A percentile compares a stretch with the other conserved stretches of the same genome.
Conservation (phyloP, 1,140 invertebrate species). For the Monomorium pharaonis region DNA sequence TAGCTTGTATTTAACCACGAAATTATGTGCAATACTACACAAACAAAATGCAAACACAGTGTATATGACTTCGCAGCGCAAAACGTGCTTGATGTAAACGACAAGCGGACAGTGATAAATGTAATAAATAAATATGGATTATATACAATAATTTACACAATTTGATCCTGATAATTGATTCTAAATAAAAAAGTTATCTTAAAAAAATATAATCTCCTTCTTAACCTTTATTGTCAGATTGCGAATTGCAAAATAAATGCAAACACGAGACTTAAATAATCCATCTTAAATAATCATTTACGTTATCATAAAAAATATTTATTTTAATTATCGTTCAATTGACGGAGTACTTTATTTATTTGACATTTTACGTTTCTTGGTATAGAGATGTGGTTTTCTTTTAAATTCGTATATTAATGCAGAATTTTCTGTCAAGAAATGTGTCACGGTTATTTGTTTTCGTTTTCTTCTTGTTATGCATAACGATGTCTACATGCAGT, state of each 20-base stretch:
- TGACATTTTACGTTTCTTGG: not conserved
- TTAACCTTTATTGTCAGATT: too few species aligned
- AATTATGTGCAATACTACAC: slow-evolving; percentile 8
- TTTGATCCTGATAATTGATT: not conserved
- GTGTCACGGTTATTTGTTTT: not conserved
- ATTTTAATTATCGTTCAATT: not conserved
- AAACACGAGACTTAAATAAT: not conserved
- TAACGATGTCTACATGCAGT: not conserved
- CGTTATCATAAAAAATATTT: not conserved
- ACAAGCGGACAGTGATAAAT: slow-evolving; percentile 20
- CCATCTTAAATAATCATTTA: not conserved
- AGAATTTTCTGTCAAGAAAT: not conserved
- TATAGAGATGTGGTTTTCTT: not conserved
- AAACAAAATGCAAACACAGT: slow-evolving; percentile 20
- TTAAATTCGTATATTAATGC: not conserved
- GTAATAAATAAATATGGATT: not conserved
- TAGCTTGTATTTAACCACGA: slow-evolving; percentile 13
- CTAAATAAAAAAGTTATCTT: not conserved
- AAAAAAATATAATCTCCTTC: not conserved
- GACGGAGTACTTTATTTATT: not conserved
- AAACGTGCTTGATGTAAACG: slow-evolving; percentile 1
- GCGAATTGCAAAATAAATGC: not conserved
- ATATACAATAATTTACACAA: not conserved
- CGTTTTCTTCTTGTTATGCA: not conserved
- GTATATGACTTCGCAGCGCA: not conserved